Base-by-base conservation (phyloP, 2,888 invertebrate species). In the Sinelater perroti region DNA sequence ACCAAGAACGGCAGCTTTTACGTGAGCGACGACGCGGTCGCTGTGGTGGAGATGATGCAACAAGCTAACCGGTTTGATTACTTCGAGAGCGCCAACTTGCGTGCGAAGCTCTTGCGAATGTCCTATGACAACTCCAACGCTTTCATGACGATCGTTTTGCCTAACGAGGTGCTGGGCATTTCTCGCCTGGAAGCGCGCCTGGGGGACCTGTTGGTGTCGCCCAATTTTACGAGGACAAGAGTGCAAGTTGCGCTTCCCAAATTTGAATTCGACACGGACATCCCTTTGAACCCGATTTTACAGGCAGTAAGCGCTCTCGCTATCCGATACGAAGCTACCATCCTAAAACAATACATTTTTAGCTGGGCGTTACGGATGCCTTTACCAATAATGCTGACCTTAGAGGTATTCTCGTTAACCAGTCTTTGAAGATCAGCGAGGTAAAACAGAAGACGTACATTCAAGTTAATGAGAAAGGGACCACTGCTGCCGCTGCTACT, bases 401-500 rank as follows among this genome's bases (percentile, higher is more conserved):
- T 4, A 67, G 64, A 33, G 73, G 72, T 21, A 70, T 76, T 20
- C 66, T 66, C 1, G 33, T 14, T 33, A 2, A 33, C 2, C 47
- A 67, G 11, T 51, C 45, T 3, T 56, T 76, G 16, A 58, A 45
- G 14, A 69, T 77, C 8, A 67, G 68, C 44, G 62, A 70, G 4
- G 73, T 77, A 2, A 42, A 75, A 6, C 76, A 77, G 56, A 75
- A 76, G 60, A 71, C 75, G 3, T 77, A 73, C 57, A 76, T 77
- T 28, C 73, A 75, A 45, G 73, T 77, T 0, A 73, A 73, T 16
- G 75, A 75, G 64, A 65, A 60, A 40, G 77, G 77, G 7, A 46
- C 46, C 11, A 46, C 46, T 10, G 46, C 46, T 6, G 46, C 46
- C 6, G 46, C 46, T 13, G 46, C 46, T 6, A 46, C 46, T 11